Conservation (phyloP, 2,888 invertebrate species). For the Himalopsyche tibetana region DNA sequence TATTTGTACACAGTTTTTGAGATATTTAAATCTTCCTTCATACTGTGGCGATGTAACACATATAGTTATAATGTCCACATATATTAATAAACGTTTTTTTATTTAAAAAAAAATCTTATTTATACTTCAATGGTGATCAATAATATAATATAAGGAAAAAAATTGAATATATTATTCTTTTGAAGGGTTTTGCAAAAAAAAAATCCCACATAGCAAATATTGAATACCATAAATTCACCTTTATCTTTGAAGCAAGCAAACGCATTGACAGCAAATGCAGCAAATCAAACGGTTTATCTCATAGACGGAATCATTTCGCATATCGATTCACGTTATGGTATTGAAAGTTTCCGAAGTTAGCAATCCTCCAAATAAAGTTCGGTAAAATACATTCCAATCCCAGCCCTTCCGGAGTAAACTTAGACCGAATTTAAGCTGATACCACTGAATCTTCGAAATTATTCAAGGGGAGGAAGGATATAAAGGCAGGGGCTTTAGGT, state of each 20-base stretch:
- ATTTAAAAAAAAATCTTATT: neutral
- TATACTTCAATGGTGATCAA: too few relatives aligned
- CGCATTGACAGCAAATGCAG: slow-evolving; percentile 34
- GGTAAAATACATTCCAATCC: slow-evolving; percentile 10
- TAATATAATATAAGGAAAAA: neutral
- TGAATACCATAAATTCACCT: neutral
- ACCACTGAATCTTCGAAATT: slow-evolving; percentile 50
- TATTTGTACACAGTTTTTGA: too few relatives aligned
- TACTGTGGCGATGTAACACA: too few relatives aligned
- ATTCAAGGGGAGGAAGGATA: slow-evolving; percentile 41
- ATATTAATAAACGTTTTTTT: neutral
- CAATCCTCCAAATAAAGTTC: slow-evolving; percentile 16
- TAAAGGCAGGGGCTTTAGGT: slow-evolving; percentile 19
- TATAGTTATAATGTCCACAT: too few relatives aligned
- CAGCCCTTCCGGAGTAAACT: slow-evolving; percentile 26
- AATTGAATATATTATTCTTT: neutral
- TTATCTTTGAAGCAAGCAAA: slow-evolving; percentile 3
- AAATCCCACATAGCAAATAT: neutral
- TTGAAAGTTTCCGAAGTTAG: slow-evolving; percentile 9
- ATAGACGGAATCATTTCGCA: slow-evolving; percentile 13
- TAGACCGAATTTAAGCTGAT: slow-evolving; percentile 36
- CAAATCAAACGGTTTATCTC: slow-evolving; percentile 18
- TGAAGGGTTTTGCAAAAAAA: neutral
- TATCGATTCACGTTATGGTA: slow-evolving; percentile 27
- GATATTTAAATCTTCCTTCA: too few relatives aligned